These are phyloP conservation scores for Tipula lateralis DNA, from an alignment of 2,888 invertebrate genomes.

Conservation along the genomic window DNA sequence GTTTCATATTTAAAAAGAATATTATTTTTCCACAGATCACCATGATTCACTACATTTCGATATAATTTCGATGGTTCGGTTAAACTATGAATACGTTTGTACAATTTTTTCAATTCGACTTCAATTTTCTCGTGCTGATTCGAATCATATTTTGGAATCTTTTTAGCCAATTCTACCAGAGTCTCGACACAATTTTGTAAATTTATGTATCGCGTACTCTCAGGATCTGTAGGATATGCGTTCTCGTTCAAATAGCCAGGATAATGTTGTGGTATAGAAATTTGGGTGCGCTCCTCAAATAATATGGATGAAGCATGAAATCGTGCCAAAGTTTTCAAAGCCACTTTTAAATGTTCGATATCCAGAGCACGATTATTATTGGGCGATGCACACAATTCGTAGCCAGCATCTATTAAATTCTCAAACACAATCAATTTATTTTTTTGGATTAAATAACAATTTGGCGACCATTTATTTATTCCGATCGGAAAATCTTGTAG, in stretches of 20 bases:
- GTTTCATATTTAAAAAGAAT: slow-evolving; percentile 41
- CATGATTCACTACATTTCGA: slow-evolving; percentile 50
- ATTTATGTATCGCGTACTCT: slow-evolving; percentile 40
- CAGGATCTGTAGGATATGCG: slow-evolving; percentile 42
- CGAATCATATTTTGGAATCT: slow-evolving; percentile 41
- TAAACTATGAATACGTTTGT: slow-evolving; percentile 38
- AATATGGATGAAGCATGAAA: slow-evolving; percentile 47
- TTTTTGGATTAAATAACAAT: slow-evolving; percentile 42
- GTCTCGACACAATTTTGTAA: slow-evolving; percentile 41
- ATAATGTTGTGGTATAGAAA: slow-evolving; percentile 40
- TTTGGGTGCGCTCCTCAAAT: slow-evolving; percentile 41
- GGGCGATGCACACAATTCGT: slow-evolving; percentile 34
- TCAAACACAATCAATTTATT: slow-evolving; percentile 46
- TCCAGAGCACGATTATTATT: slow-evolving; percentile 41
- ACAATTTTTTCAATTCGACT: slow-evolving; percentile 37
- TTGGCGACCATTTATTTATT: slow-evolving; percentile 41
- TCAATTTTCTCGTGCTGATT: slow-evolving; percentile 38
- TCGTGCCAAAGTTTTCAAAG: slow-evolving; percentile 42
- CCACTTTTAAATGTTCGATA: slow-evolving; percentile 39
- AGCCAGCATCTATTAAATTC: slow-evolving; percentile 44
- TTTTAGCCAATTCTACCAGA: slow-evolving; percentile 41
- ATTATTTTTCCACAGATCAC: slow-evolving; percentile 47
- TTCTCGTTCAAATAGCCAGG: slow-evolving; percentile 44
- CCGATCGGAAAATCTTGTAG: slow-evolving; percentile 40
- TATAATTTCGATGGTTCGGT: slow-evolving; percentile 42